Percentiles rank a stretch among this genome's conserved stretches.
phyloP scores from a whole-genome alignment of 1,140 invertebrate genomes.

The Lordiphosa collinella region DNA sequence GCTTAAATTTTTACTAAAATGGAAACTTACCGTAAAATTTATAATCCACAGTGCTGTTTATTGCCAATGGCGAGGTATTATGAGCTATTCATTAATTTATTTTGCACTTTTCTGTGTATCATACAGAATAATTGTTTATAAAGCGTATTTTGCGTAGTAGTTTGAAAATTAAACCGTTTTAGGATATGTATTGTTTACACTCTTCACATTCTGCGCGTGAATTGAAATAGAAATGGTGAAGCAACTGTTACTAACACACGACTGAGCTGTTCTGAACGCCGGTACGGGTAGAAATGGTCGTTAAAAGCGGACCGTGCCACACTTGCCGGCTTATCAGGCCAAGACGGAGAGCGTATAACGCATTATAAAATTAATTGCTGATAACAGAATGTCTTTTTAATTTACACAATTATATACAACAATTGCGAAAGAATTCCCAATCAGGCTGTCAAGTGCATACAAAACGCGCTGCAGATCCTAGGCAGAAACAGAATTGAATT shows the following conservation, averaged over 20 bases:
- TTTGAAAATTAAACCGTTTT: slow-evolving; percentile 26
- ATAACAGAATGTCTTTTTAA: slow-evolving; percentile 55
- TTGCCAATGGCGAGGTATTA: too few species aligned
- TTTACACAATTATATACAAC: slow-evolving; percentile 37
- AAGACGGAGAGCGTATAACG: slow-evolving; percentile 37
- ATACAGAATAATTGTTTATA: not conserved
- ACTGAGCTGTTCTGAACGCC: slow-evolving; percentile 34
- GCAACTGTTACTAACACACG: slow-evolving; percentile 55
- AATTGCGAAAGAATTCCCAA: slow-evolving; percentile 18
- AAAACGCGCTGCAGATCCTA: slow-evolving; percentile 3
- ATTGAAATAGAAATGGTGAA: slow-evolving; percentile 10
- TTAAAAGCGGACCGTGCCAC: slow-evolving; percentile 23
- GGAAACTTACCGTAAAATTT: too few species aligned
- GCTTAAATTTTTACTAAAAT: too few species aligned
- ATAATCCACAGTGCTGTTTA: too few species aligned
- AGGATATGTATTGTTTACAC: slow-evolving; percentile 1
- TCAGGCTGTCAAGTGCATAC: not conserved
- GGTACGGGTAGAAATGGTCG: slow-evolving; percentile 6
- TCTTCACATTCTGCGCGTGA: slow-evolving; percentile 49
- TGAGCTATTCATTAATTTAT: too few species aligned
- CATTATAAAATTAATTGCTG: slow-evolving; percentile 53
- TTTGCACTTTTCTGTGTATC: not conserved
- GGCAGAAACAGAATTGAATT: slow-evolving; percentile 11
- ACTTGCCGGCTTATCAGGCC: slow-evolving; percentile 49
- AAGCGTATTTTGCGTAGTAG: slow-evolving; percentile 16